Conservation (phyloP, 2,888 invertebrate genomes). For the Dione juno region DNA sequence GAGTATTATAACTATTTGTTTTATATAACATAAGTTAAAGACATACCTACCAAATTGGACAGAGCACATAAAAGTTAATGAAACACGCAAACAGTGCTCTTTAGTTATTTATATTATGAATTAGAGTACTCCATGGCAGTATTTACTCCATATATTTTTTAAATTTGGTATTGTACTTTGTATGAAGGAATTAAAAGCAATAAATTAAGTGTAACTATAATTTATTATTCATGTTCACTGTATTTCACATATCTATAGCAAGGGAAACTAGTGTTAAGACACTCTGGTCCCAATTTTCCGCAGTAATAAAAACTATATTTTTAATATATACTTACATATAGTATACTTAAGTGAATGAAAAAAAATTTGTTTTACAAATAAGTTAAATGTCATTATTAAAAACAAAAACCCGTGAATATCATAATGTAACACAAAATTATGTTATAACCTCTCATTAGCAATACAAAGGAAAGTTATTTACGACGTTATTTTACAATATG, state of each 20-base stretch:
- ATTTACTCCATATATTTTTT: background rate
- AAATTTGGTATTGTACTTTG: too few species aligned
- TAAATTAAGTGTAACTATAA: too few species aligned
- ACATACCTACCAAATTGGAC: conserved; percentile 48
- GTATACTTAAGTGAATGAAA: too few species aligned
- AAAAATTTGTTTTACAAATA: background rate
- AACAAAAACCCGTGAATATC: background rate
- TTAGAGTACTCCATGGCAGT: conserved; percentile 31
- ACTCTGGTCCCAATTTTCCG: too few species aligned
- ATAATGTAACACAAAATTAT: background rate
- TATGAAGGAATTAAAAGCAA: too few species aligned
- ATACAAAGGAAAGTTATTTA: conserved; percentile 2
- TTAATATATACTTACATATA: too few species aligned
- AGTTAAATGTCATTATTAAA: background rate
- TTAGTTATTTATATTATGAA: conserved; percentile 37
- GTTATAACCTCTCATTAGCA: background rate
- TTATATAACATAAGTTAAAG: conserved; percentile 52
- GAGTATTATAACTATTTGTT: conserved; percentile 49
- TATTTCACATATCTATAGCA: too few species aligned
- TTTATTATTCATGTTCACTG: too few species aligned
- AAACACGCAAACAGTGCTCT: conserved; percentile 21
- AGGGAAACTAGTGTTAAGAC: too few species aligned
- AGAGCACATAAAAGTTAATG: conserved; percentile 49
- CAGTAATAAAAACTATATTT: too few species aligned
- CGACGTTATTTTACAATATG: background rate